Conservation (phyloP, 2,888 invertebrate species). For the Heliothis peltigera region DNA sequence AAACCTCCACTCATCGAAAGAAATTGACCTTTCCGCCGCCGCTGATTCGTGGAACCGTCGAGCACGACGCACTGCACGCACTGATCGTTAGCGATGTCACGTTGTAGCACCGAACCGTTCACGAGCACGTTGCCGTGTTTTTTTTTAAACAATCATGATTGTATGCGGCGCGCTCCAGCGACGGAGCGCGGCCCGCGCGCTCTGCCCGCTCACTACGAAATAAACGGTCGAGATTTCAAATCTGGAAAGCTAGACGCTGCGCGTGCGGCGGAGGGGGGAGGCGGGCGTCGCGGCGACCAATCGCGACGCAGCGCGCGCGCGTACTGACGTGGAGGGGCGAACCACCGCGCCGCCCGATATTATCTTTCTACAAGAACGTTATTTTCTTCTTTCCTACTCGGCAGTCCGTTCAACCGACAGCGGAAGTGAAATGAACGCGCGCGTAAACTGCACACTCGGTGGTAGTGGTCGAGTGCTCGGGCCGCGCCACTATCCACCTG, state of each 20-base stretch:
- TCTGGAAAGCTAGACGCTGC: constrained; percentile 88
- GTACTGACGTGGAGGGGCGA: constrained; percentile 79
- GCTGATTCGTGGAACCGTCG: constrained; percentile 70
- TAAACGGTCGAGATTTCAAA: constrained; percentile 90
- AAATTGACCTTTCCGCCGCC: constrained; percentile 85
- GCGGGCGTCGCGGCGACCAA: constrained; percentile 73
- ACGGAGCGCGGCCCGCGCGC: constrained; percentile 76
- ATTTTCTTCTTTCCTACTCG: constrained; percentile 87
- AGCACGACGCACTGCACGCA: constrained; percentile 86
- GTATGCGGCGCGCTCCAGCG: constrained; percentile 67
- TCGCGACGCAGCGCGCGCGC: constrained; percentile 79
- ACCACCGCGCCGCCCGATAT: constrained; percentile 78
- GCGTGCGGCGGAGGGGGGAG: constrained; percentile 79
- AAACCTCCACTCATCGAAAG: constrained; percentile 94
- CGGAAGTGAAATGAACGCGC: constrained; percentile 88
- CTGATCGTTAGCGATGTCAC: constrained; percentile 85
- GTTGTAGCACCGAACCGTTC: constrained; percentile 84
- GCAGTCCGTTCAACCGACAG: constrained; percentile 86
- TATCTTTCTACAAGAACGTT: constrained; percentile 87
- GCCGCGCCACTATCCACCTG: constrained; percentile 56
- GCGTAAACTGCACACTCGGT: constrained; percentile 81
- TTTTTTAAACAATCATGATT: constrained; percentile 74
- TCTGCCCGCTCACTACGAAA: constrained; percentile 84
- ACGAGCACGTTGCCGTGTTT: constrained; percentile 86
- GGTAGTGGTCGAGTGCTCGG: constrained; percentile 52